phyloP scores from a whole-genome alignment of 2,888 invertebrate genomes.

The Terebella lapidaria region DNA sequence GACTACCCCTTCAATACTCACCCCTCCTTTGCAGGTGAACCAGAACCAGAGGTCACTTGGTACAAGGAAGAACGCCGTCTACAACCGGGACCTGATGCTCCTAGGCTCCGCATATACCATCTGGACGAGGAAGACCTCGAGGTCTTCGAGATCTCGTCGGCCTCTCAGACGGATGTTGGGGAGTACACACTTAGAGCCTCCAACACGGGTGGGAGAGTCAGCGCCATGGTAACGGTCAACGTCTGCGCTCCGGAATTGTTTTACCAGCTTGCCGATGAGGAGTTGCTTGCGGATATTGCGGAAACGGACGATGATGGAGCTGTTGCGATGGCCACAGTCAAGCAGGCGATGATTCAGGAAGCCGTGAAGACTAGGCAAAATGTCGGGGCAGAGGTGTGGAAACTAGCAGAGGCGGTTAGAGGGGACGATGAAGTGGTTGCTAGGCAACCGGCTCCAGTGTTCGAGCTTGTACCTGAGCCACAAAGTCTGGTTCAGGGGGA shows the following conservation, averaged over 20 bases:
- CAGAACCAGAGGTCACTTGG: slow-evolving; percentile 9
- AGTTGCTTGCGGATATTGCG: background rate
- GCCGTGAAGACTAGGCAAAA: background rate
- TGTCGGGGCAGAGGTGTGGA: background rate
- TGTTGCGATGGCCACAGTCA: background rate
- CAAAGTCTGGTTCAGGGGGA: background rate
- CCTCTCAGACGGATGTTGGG: slow-evolving; percentile 5
- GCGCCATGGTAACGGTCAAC: background rate
- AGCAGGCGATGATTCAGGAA: background rate
- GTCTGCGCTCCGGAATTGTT: background rate
- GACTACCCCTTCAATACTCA: too few species aligned
- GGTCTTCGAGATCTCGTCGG: background rate
- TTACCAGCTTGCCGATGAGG: background rate
- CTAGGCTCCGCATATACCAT: background rate
- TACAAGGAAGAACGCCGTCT: slow-evolving; percentile 2
- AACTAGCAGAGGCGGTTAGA: background rate
- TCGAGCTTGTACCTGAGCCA: background rate
- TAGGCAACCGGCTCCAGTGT: background rate
- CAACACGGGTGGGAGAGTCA: slow-evolving; percentile 4
- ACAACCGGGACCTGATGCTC: background rate
- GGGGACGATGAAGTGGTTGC: background rate
- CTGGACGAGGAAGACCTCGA: background rate
- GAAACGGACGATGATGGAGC: background rate
- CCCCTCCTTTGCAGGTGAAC: slow-evolving; percentile 8
- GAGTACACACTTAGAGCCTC: slow-evolving; percentile 10